A percentile compares a stretch with the other conserved stretches of the same genome.
phyloP scores from a whole-genome alignment of 2,797 vertebrate genomes.

The Acipenser transmontanus region DNA sequence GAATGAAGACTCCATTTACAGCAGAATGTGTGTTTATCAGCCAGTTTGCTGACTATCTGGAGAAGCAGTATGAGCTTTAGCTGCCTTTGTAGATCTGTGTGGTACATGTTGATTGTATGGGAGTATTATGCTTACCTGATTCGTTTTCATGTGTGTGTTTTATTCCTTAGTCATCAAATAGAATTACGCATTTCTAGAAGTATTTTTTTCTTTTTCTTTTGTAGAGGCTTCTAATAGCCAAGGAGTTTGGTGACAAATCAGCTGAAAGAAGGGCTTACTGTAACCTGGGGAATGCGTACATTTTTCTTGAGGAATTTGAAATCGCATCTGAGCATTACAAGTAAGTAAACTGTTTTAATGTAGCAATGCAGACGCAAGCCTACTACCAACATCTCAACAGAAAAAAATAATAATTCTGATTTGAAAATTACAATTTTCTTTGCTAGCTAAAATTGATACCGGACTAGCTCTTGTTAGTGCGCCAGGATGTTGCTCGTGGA shows the following conservation, averaged over 20 bases:
- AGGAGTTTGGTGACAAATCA: slow-evolving; percentile 89
- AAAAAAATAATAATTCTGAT: not conserved
- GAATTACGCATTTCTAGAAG: no score
- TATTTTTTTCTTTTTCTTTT: slow-evolving; percentile 26
- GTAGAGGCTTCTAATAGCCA: slow-evolving; percentile 87
- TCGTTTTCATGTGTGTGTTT: no score
- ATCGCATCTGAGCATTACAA: slow-evolving; percentile 88
- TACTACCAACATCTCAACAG: not conserved
- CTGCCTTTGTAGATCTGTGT: no score
- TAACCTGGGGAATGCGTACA: slow-evolving; percentile 90
- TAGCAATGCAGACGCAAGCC: not conserved
- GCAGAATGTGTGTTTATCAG: no score
- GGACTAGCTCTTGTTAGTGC: slow-evolving; percentile 27
- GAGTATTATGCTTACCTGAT: no score
- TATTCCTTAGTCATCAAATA: no score
- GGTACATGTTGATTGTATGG: no score
- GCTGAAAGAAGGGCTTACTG: slow-evolving; percentile 93
- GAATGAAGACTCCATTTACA: no score
- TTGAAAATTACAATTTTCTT: not conserved
- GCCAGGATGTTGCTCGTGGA: no score
- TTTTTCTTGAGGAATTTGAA: slow-evolving; percentile 91
- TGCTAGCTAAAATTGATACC: slow-evolving; percentile 24
- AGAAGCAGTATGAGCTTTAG: no score
- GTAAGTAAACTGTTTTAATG: slow-evolving; percentile 54
- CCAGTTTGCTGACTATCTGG: no score